phyloP scores from a whole-genome alignment of 2,888 invertebrate genomes.

The Idaea straminata region DNA sequence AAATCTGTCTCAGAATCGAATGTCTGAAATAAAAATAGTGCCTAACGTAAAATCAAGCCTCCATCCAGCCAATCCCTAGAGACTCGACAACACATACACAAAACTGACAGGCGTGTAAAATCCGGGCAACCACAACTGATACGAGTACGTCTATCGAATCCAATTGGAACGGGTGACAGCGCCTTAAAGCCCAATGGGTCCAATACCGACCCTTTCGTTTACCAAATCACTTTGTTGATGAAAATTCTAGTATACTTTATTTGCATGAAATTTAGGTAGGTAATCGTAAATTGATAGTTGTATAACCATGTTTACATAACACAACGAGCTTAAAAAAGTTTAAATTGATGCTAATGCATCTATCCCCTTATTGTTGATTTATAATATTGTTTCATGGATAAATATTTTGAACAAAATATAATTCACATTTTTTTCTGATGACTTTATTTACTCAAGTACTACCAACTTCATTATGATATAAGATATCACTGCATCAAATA shows the following conservation, averaged over 20 bases:
- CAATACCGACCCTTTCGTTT: neutral
- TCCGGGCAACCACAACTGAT: neutral
- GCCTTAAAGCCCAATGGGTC: neutral
- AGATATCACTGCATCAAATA: too few species aligned
- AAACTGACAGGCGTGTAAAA: conserved; percentile 1
- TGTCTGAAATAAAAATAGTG: neutral
- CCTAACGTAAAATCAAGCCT: neutral
- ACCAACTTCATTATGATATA: too few species aligned
- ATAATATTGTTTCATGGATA: too few species aligned
- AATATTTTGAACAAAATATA: too few species aligned
- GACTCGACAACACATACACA: neutral
- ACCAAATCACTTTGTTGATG: neutral
- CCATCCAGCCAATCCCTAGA: neutral
- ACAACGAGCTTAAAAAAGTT: too few species aligned
- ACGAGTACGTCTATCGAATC: neutral
- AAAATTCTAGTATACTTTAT: neutral
- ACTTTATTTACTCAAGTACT: too few species aligned
- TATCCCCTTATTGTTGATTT: too few species aligned
- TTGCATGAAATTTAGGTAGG: too few species aligned
- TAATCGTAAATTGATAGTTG: too few species aligned
- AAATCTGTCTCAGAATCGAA: neutral
- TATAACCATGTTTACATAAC: too few species aligned
- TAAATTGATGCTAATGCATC: too few species aligned
- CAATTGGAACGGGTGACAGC: neutral
- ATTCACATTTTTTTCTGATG: too few species aligned